Percentiles rank a stretch among this genome's conserved stretches.
Evolutionary conservation across 2,797 vertebrate genomes (phyloP).

Genomic region (Luscinia luscinia): DNA sequence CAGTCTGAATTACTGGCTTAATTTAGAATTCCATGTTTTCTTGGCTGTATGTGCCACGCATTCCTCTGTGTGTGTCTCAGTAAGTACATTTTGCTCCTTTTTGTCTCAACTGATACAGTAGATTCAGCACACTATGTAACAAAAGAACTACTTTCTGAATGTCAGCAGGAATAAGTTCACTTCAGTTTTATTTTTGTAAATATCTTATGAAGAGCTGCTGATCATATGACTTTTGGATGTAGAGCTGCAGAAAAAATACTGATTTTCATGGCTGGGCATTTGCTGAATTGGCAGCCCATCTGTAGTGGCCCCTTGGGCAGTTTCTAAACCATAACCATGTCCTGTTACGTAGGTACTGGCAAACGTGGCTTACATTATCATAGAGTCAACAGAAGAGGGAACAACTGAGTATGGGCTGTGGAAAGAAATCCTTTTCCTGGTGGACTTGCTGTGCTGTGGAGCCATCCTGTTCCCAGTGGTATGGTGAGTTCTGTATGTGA

Average conservation of each 20-base stretch:
- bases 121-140: background rate
- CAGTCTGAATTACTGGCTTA: background rate
- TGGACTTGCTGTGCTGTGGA: constrained; percentile 87
- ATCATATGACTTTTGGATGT: background rate
- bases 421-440: constrained; percentile 88
- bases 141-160: background rate
- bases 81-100: background rate
- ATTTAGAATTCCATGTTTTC: background rate
- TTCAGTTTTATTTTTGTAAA: background rate
- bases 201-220: background rate
- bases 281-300: background rate
- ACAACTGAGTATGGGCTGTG: constrained; percentile 85
- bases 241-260: background rate
- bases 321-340: background rate
- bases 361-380: constrained; percentile 88
- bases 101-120: background rate
- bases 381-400: constrained; percentile 88
- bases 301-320: background rate
- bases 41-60: fast-evolving
- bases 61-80: background rate
- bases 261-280: background rate
- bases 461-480: constrained; percentile 89
- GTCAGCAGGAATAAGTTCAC: background rate
- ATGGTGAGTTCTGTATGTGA: constrained; percentile 76
- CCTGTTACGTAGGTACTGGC: constrained; percentile 80